Base-by-base conservation (phyloP, 2,113 vertebrate genomes). In the Quiscalus mexicanus region DNA sequence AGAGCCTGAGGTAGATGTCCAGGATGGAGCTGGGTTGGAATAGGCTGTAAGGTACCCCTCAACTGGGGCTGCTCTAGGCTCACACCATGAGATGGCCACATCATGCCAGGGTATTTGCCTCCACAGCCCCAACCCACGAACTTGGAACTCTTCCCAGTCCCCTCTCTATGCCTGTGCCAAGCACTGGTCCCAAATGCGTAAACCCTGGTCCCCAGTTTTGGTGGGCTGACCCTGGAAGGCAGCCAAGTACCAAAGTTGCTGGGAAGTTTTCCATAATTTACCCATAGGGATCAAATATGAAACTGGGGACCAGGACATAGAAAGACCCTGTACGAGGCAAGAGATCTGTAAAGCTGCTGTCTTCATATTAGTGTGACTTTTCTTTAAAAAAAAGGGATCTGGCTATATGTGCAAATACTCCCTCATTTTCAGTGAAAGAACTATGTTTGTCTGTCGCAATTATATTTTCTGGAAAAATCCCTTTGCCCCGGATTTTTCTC, bases 31-130 rank as follows among this genome's bases (percentile, higher is more conserved):
- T 50, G 24, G 3, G 8, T 21, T 28, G n/a, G 14, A 78, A 47
- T 4, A 10, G 5, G 4, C 14, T 78, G 5, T n/a, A 44, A 70
- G 15, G 21, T 9, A 12, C 5, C 2, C 5, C 14, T 37, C 1
- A 0, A 12, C 17, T 35, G 18, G 2, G 21, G 8, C 15, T 73
- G 17, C 24, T 78, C 27, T 73, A 74, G 69, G 6, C 7, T 58
- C 10, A 52, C 19, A 81, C 5, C 9, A 21, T 13, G 28, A 53
- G 44, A 28, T 52, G 23, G 10, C 8, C 16, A 7, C 0, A 0
- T 5, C 27, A 24, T 18, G 14, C 10, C 19, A 22, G 17, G 11
- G 15, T 21, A 73, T 23, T 5, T 80, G 10, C 13, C 21, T 77
- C 18, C 49, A 39, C 33, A 76, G 47, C 10, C 5, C 23, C 10